Evolutionary conservation across 1,140 invertebrate species (phyloP), one percentile per base, ranked within the genome.

Genomic region (Augochlora pura): DNA sequence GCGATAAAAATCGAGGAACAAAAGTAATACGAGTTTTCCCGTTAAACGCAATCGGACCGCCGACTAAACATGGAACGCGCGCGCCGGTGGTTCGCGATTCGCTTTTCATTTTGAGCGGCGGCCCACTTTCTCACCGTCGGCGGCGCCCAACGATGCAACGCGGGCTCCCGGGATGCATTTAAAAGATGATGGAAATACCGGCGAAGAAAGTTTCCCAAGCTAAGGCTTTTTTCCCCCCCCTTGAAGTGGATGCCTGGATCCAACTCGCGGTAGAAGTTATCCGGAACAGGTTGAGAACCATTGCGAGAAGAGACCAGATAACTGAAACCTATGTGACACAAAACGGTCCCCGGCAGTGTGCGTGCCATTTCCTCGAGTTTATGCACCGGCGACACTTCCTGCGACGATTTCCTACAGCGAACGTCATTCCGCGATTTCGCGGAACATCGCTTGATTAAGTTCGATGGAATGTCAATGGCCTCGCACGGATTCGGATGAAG

Each of bases 321-420:
- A 77, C 23, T 42, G 32, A 70, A 39, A 42, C 18, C 46, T 6
- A 77, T 52, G 57, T 49, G 54, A 76, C 39, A 71, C 42, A 71
- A n/a, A n/a, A 71, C 46, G 46, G 27, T 49, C 42, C 46, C 25
- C 42, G n/a, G 27, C 14, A 42, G 21, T 63, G 52, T 63, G 46
- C 67, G 46, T 77, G 57, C 68, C 23, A 77, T 71, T 77, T 77
- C 68, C 75, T 63, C 67, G 70, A 63, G 75, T 71, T 77, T 64
- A 63, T 52, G 49, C 49, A 57, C 10, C 49, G 27, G 49, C 57
- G 42, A 77, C 59, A 52, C 18, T 77, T 77, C 68, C 75, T 77
- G 46, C 23, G 32, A 71, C 59, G 0, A 71, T 63, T 71, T 77
- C 59, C 75, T 63, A 27, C 23, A 52, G 25, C 42, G 21, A 46